Conservation (phyloP, 2,113 vertebrate genomes). For the Oncorhynchus nerka region DNA sequence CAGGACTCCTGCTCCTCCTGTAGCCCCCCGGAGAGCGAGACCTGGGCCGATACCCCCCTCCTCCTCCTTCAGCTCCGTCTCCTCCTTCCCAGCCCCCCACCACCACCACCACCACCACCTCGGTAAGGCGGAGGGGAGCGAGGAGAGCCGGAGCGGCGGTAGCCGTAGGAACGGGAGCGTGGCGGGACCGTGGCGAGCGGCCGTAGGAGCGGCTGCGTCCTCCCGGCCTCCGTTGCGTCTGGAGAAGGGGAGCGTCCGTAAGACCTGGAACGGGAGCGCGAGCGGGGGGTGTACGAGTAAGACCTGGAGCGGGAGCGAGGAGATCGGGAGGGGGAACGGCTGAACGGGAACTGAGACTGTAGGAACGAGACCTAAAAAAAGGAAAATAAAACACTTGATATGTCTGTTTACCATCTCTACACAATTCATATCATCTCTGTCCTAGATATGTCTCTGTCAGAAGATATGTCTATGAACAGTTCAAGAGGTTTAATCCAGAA, state of each 20-base stretch:
- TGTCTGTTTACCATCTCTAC: no score
- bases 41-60: conserved; percentile 60
- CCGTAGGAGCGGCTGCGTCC: conserved; percentile 78
- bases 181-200: conserved; percentile 61
- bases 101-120: conserved; percentile 6
- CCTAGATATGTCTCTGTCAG: no score
- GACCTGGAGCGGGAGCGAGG: conserved; percentile 88
- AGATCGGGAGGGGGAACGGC: conserved; percentile 89
- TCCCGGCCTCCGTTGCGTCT: conserved; percentile 77
- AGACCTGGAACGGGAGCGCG: conserved; percentile 81
- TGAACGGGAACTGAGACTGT: conserved; percentile 91
- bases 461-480: no score
- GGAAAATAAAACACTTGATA: no score
- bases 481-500: background rate
- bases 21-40: conserved; percentile 79
- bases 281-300: conserved; percentile 77
- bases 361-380: conserved; percentile 92
- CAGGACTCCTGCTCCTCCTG: conserved; percentile 83
- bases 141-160: conserved; percentile 87
- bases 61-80: conserved; percentile 32
- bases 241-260: conserved; percentile 86
- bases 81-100: conserved; percentile 54
- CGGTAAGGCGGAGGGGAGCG: conserved; percentile 80
- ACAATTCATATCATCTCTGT: no score
- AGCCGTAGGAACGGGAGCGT: conserved; percentile 84